These are phyloP conservation scores for Colossoma macropomum DNA, from an alignment of 2,113 vertebrate genomes.

Conservation along the genomic window DNA sequence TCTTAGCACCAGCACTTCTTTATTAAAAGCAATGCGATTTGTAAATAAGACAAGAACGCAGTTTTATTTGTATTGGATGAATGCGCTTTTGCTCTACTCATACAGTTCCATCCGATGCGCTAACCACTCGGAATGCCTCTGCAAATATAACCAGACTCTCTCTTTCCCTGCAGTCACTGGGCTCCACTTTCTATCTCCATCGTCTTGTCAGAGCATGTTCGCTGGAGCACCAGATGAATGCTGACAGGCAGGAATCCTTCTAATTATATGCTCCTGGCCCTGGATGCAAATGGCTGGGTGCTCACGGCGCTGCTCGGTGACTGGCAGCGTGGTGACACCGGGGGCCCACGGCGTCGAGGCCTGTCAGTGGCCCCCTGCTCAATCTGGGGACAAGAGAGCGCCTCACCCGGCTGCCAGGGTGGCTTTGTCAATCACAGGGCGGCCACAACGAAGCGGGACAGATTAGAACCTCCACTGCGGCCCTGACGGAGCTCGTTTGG, in stretches of 20 bases:
- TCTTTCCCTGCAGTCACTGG: slow-evolving; percentile 9
- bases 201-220: slow-evolving; percentile 75
- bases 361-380: slow-evolving; percentile 51
- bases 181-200: slow-evolving; percentile 63
- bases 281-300: slow-evolving; percentile 77
- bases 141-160: slow-evolving; percentile 19
- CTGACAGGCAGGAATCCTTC: slow-evolving; percentile 83
- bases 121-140: slow-evolving; percentile 17
- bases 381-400: slow-evolving; percentile 30
- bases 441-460: slow-evolving; percentile 60
- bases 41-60: neutral
- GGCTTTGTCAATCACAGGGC: slow-evolving; percentile 70
- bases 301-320: slow-evolving; percentile 68
- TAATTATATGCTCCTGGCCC: slow-evolving; percentile 81
- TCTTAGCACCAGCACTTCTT: neutral
- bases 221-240: slow-evolving; percentile 80
- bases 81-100: slow-evolving; percentile 1
- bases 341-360: slow-evolving; percentile 32
- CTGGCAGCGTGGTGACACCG: slow-evolving; percentile 65
- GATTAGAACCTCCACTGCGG: slow-evolving; percentile 56
- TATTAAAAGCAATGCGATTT: neutral
- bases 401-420: slow-evolving; percentile 41
- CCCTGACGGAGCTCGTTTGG: slow-evolving; percentile 36
- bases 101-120: slow-evolving; percentile 14
- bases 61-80: neutral